Percentiles rank a stretch among this genome's conserved stretches.
Conservation (phyloP, 2,888 invertebrate species). For the Scaeva pyrastri region DNA sequence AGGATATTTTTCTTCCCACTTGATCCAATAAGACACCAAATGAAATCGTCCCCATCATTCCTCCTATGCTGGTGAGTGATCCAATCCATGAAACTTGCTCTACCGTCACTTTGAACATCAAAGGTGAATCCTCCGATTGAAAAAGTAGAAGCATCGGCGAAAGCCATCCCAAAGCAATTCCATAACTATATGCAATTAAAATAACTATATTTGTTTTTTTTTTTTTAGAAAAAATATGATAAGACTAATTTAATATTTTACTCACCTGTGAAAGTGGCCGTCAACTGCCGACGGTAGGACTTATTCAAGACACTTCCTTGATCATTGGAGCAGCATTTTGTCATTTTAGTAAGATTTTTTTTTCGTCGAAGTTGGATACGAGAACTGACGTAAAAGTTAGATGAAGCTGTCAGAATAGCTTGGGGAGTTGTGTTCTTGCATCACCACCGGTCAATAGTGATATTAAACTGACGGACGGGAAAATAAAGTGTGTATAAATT, state of each 20-base stretch:
- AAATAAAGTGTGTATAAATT: too few species aligned
- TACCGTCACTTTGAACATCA: conserved; percentile 77
- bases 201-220: conserved; percentile 77
- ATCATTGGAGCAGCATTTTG: not conserved
- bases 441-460: not conserved
- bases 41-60: conserved; percentile 79
- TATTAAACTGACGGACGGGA: not conserved
- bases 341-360: not conserved
- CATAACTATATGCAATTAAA: conserved; percentile 81
- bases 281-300: not conserved
- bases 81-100: conserved; percentile 82
- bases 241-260: not conserved
- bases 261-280: conserved; percentile 11
- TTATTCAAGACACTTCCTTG: not conserved
- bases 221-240: not conserved
- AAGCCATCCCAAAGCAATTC: conserved; percentile 81
- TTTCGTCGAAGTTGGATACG: not conserved
- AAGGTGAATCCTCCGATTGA: conserved; percentile 77
- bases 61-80: conserved; percentile 80
- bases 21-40: conserved; percentile 79
- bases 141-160: conserved; percentile 80
- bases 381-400: not conserved
- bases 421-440: not conserved
- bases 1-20: conserved; percentile 79
- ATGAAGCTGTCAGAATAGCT: not conserved